Evolutionary conservation across 2,888 invertebrate genomes (phyloP), one percentile per base, ranked within the genome.

Genomic region (Lepetodrilus schrolli): DNA sequence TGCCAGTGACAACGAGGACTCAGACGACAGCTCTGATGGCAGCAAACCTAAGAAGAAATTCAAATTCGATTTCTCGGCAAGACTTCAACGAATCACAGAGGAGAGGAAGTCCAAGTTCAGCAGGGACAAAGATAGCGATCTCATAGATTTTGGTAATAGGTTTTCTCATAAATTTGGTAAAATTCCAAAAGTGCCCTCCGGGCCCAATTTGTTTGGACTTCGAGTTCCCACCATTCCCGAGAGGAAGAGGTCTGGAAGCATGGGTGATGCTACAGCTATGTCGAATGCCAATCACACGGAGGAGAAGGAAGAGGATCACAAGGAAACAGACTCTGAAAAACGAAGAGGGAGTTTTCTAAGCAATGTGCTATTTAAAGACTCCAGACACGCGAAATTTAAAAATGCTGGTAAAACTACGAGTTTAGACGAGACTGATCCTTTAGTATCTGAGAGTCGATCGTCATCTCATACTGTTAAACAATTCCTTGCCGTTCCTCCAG

Each of bases 1-100:
- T 73, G 86, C 86, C 47, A 87, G 87, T 68, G 88, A 88, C 66
- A 86, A 86, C 71, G 86, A 86, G 30, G 86, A 87, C 68, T 86
- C 86, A 0, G 87, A 87, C 66, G 87, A 87, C 49, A 87, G 87
- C 66, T 87, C 86, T 21, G 84, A 84, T 51, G 85, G 85, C 38
- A 81, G 82, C 47, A 86, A 84, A 74, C 82, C 81, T 38, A 87
- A 86, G 75, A 85, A 86, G 76, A 85, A 85, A 69, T 87, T 87
- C 71, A 87, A 87, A 73, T 82, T 87, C 71, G 87, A 87, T 76
- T 87, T 87, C 73, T 80, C 85, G 26, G 82, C 84, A 21, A 86
- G 84, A 48, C 78, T 87, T 3, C 87, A 87, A 34, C 84, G 80
- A 74, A 87, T 87, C 8, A 84, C 87, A 8, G 87, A 87, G 74